These are phyloP conservation scores for Nesometra sesokonis DNA, from an alignment of 35 echinoderm and acorn worm species.

Conservation along the genomic window DNA sequence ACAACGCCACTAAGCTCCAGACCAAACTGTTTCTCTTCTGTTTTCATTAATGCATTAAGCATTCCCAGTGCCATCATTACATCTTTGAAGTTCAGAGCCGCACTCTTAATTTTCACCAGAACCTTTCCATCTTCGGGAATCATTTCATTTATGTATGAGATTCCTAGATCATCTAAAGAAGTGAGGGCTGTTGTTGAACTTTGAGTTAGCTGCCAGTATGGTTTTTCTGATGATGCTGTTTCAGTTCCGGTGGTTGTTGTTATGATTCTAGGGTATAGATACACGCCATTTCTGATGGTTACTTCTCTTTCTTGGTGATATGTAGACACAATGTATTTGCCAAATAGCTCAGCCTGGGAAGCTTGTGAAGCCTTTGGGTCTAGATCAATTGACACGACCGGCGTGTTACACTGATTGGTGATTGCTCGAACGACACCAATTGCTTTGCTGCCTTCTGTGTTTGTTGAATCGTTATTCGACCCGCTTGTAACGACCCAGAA, in stretches of 20 bases:
- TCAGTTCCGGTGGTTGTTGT: not conserved
- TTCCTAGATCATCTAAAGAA: conserved; percentile 28
- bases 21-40: not conserved
- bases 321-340: not conserved
- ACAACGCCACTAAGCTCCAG: conserved; percentile 54
- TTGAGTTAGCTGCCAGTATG: conserved; percentile 48
- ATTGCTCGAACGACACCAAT: not conserved
- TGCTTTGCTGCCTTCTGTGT: not conserved
- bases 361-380: not conserved
- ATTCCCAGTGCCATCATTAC: conserved; percentile 34
- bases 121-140: not conserved
- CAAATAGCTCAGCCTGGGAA: not conserved
- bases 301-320: not conserved
- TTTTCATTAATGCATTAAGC: conserved; percentile 6
- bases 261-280: not conserved
- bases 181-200: not conserved
- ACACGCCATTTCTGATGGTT: not conserved
- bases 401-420: not conserved
- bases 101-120: conserved; percentile 45
- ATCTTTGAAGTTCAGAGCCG: conserved; percentile 44
- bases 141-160: conserved; percentile 20
- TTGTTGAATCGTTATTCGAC: not conserved
- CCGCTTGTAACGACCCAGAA: conserved; percentile 1
- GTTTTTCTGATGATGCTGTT: not conserved
- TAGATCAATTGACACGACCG: not conserved